phyloP scores from a whole-genome alignment of 2,888 invertebrate genomes.

The Subacronicta megacephala region DNA sequence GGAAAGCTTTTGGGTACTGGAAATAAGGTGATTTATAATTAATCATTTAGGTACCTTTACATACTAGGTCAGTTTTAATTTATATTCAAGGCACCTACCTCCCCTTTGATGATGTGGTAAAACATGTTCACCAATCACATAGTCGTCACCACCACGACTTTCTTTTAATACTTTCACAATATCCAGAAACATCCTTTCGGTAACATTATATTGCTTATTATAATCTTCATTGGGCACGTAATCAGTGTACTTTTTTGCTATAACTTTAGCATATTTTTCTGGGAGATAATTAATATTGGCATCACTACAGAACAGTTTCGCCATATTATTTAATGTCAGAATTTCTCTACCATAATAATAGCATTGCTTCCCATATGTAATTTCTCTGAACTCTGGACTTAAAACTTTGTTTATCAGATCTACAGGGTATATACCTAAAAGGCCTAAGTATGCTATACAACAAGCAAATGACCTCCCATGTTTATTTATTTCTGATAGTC shows the following conservation, averaged over 20 bases:
- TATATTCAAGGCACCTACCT: slow-evolving; percentile 85
- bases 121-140: slow-evolving; percentile 88
- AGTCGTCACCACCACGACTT: slow-evolving; percentile 84
- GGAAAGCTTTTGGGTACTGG: too few species aligned
- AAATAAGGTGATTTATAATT: too few species aligned
- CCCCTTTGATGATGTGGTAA: slow-evolving; percentile 92
- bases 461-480: slow-evolving; percentile 90
- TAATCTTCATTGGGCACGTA: slow-evolving; percentile 88
- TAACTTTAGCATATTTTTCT: slow-evolving; percentile 78
- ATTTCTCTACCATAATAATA: slow-evolving; percentile 89
- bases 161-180: slow-evolving; percentile 83
- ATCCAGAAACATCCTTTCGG: slow-evolving; percentile 90
- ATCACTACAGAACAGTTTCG: slow-evolving; percentile 90
- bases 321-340: slow-evolving; percentile 90
- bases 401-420: slow-evolving; percentile 90
- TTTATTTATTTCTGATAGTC: slow-evolving; percentile 88
- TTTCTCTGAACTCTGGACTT: slow-evolving; percentile 88
- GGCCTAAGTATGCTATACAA: slow-evolving; percentile 90
- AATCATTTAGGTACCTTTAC: too few species aligned
- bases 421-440: slow-evolving; percentile 88
- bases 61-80: too few species aligned
- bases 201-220: slow-evolving; percentile 85
- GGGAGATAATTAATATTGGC: slow-evolving; percentile 89
- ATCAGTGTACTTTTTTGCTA: slow-evolving; percentile 90
- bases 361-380: slow-evolving; percentile 86